Evolutionary conservation across 2,888 invertebrate species (phyloP), one percentile per base, ranked within the genome.

Genomic region (Conchocele bisecta): DNA sequence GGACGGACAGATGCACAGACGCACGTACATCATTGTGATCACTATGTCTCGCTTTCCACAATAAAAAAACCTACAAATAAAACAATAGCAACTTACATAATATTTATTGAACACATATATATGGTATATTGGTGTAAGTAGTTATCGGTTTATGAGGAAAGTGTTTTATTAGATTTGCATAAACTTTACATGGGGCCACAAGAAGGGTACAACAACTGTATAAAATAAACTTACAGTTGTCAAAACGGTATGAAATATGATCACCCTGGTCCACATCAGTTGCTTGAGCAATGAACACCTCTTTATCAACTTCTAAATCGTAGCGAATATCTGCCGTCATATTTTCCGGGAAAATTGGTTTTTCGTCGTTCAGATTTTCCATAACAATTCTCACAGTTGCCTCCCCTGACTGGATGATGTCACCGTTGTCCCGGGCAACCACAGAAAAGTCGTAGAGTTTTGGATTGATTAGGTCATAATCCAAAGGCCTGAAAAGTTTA

Each of bases 361-460:
- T 96, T 91, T 98, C 98, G 89, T 98, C 98, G 92, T 98, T 98
- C 91, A 98, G 97, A 89, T 98, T 98, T 88, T 97, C 97, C 24
- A 98, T 98, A 89, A 97, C 97, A 61, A 76, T 57, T 31, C 48
- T 58, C 4, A 76, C 65, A 15, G 58, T 69, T 6, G 73, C 69
- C 1, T 35, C 15, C 15, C 72, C 72, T 9, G 69, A 60, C 11
- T 17, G 35, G 2, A 42, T 65, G 1, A 29, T 13, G 0, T 31
- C 44, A 4, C 65, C 72, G 44, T 76, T 24, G 89, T 98, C 98
- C 89, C 95, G 96, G 9, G 98, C 98, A 6, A 96, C 96, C 24
- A 98, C 97, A 28, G 94, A 94, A 88, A 98, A 97, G 88, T 98
- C 98, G 75, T 92, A 92, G 35, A 97, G 97, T 37, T 89, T 88